phyloP scores from a whole-genome alignment of 1,140 invertebrate genomes.

The Druon quercuslanigerum region DNA sequence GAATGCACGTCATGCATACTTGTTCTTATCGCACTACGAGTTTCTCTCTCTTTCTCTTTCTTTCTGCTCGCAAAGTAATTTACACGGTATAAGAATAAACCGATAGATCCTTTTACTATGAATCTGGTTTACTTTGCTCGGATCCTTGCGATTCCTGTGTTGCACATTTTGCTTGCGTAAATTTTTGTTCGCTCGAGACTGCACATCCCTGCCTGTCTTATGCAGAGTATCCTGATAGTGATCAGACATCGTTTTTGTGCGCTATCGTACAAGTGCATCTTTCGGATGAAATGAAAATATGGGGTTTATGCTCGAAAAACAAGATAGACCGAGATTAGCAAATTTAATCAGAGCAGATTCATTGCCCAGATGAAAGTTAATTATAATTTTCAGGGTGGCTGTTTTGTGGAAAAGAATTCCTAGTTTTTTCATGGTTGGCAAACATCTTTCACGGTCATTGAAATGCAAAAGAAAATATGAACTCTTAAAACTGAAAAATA shows the following conservation, averaged over 20 bases:
- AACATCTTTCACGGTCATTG: too few relatives aligned
- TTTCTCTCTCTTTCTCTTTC: not conserved
- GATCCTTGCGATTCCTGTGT: not conserved
- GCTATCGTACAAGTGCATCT: constrained; percentile 15
- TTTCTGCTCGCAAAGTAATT: constrained; percentile 31
- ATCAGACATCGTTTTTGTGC: not conserved
- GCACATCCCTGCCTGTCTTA: not conserved
- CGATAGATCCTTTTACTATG: not conserved
- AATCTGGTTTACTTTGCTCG: not conserved
- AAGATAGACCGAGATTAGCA: not conserved
- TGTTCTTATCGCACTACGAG: constrained; percentile 22
- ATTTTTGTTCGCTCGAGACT: not conserved
- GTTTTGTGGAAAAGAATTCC: too few relatives aligned
- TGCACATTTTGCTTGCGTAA: constrained; percentile 28
- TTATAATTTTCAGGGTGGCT: too few relatives aligned
- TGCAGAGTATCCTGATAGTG: not conserved
- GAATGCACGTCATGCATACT: not conserved
- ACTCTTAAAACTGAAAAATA: too few relatives aligned
- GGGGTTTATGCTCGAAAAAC: not conserved
- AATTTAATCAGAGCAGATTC: constrained; percentile 17
- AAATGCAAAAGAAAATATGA: too few relatives aligned
- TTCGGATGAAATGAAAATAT: not conserved
- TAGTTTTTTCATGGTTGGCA: too few relatives aligned
- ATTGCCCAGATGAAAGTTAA: not conserved
- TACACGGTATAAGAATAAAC: constrained; percentile 1